Conservation (phyloP, 2,113 vertebrate genomes). For the Oryzias curvinotus region DNA sequence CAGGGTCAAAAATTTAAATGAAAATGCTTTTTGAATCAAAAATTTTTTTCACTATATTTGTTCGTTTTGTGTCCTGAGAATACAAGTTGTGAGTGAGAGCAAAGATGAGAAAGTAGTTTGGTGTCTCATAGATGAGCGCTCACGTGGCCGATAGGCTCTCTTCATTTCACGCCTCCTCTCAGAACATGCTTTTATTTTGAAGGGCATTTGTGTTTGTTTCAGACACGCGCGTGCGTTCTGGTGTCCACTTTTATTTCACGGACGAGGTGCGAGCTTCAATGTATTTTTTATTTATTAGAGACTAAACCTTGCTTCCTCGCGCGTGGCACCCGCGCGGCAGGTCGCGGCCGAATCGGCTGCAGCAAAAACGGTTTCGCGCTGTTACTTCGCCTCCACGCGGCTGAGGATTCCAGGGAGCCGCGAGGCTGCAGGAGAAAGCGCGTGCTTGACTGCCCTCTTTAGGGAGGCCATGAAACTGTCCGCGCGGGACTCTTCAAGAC, state of each 20-base stretch:
- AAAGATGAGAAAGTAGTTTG: background rate
- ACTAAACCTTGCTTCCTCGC: no score
- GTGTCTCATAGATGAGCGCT: conserved; percentile 78
- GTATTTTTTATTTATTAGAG: no score
- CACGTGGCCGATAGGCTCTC: conserved; percentile 79
- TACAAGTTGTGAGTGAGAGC: no score
- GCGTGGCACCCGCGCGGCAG: no score
- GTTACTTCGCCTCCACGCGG: no score
- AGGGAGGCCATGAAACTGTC: conserved; percentile 86
- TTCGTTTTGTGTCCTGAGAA: no score
- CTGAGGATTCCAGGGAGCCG: conserved; percentile 52
- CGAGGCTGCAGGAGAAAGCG: conserved; percentile 71
- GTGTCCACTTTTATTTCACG: conserved; percentile 41
- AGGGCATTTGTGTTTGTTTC: conserved; percentile 89
- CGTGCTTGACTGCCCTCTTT: conserved; percentile 95
- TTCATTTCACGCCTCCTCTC: conserved; percentile 84
- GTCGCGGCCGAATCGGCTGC: no score
- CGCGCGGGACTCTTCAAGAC: conserved; percentile 45
- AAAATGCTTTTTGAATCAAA: no score
- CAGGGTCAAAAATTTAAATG: no score
- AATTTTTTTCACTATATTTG: no score
- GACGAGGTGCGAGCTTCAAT: no score
- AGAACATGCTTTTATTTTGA: conserved; percentile 86
- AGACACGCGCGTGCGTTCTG: conserved; percentile 76
- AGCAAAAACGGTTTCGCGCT: no score